phyloP scores from a whole-genome alignment of 2,797 vertebrate genomes.

The Myioborus melanocephalus region DNA sequence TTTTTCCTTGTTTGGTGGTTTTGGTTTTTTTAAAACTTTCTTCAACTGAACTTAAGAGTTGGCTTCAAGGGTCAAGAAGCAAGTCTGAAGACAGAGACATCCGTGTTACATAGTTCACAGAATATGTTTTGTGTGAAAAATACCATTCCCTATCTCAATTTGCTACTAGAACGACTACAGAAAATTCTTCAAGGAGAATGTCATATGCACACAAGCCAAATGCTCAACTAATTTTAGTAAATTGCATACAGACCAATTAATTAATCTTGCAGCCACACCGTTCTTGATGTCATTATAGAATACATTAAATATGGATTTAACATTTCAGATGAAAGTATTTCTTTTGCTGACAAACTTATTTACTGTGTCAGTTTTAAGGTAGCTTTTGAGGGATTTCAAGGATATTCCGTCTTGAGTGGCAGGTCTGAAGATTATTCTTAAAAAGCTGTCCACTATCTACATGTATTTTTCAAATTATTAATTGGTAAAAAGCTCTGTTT shows the following conservation, averaged over 20 bases:
- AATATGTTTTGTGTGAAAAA: not conserved
- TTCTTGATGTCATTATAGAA: not conserved
- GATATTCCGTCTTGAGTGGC: not conserved
- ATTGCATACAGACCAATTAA: not conserved
- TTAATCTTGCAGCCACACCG: not conserved
- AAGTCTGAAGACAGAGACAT: not conserved
- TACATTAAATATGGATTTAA: not conserved
- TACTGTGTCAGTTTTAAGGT: not conserved
- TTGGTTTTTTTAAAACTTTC: not conserved
- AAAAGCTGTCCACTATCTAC: not conserved
- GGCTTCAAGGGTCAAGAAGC: not conserved
- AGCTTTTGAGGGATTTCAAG: not conserved
- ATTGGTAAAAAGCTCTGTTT: not conserved
- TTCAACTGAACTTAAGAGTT: not conserved
- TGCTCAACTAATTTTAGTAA: not conserved
- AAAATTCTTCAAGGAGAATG: not conserved
- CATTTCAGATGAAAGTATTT: not conserved
- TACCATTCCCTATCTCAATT: not conserved
- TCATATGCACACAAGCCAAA: not conserved
- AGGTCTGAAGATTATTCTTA: not conserved
- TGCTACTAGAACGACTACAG: not conserved
- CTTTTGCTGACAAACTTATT: not conserved
- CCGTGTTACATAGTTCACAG: not conserved
- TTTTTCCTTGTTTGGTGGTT: not conserved
- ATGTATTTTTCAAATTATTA: not conserved